Evolutionary conservation across 2,797 vertebrate species (phyloP), one percentile per base, ranked within the genome.

Genomic region (Varecia variegata): DNA sequence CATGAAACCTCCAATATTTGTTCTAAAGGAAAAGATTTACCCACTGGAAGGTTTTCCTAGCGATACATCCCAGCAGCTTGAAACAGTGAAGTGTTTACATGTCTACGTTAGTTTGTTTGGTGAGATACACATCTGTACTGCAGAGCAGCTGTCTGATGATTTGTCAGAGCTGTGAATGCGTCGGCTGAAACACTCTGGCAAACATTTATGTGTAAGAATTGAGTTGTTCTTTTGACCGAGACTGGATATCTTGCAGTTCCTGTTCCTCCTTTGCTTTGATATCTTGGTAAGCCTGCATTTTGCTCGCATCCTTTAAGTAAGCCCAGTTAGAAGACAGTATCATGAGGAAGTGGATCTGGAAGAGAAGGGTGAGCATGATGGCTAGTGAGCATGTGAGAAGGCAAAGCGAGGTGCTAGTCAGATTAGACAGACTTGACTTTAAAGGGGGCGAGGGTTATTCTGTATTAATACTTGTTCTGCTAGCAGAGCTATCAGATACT

Each of bases 331-430:
- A 99, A 98, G 99, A 99, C 98, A 99, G 99, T 99, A 99, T 99
- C 99, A 99, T 99, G 99, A 99, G 99, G 99, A 99, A 99, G 99
- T 99, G 99, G 99, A 99, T 99, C 99, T 99, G 99, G 99, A 99
- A 99, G 98, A 99, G 99, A 99, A 99, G 99, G 99, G 99, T 99
- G 99, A 99, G 99, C 99, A 99, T 99, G 99, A 99, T 99, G 99
- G 99, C 99, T 99, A 98, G 99, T 99, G 99, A 99, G 99, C 99
- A 99, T 98, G 99, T 99, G 99, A 99, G 99, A 99, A 99, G 98
- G 99, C 99, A 99, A 99, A 99, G 99, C 99, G 98, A 99, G 99
- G 99, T 99, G 99, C 98, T 98, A 99, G 99, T 99, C 97, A 98
- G 99, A 99, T 99, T 99, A 98, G 98, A 98, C 52, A 32, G 97